phyloP scores from a whole-genome alignment of 2,888 invertebrate species.

The Dorcus hopei region DNA sequence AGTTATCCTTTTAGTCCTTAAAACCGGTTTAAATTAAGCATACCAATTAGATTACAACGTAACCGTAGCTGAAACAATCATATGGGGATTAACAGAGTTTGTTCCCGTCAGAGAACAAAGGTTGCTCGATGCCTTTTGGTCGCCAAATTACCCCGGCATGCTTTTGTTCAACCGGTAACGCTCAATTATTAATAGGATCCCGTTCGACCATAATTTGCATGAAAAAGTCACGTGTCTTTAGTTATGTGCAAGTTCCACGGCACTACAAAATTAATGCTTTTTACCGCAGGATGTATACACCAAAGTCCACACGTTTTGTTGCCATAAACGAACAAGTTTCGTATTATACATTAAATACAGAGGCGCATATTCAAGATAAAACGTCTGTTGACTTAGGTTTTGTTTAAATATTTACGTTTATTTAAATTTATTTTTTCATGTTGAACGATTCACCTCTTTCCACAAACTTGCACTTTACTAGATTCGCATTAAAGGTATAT shows the following conservation, averaged over 20 bases:
- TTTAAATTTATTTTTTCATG: too few relatives aligned
- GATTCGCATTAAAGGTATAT: too few relatives aligned
- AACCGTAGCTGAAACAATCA: slow-evolving; percentile 29
- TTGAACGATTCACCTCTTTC: too few relatives aligned
- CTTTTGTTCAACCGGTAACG: slow-evolving; percentile 15
- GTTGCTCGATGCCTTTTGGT: slow-evolving; percentile 26
- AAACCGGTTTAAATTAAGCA: slow-evolving; percentile 31
- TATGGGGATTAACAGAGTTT: slow-evolving; percentile 27
- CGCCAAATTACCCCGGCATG: slow-evolving; percentile 14
- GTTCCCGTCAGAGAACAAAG: slow-evolving; percentile 29
- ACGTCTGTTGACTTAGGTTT: too few relatives aligned
- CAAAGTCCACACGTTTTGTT: too few relatives aligned
- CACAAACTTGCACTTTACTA: too few relatives aligned
- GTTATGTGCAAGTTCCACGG: neutral
- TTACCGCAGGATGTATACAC: too few relatives aligned
- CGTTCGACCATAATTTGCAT: slow-evolving; percentile 12
- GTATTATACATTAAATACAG: too few relatives aligned
- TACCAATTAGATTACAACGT: slow-evolving; percentile 29
- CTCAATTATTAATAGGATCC: slow-evolving; percentile 16
- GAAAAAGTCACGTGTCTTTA: slow-evolving; percentile 11
- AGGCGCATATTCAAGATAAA: too few relatives aligned
- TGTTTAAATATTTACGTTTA: too few relatives aligned
- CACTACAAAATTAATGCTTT: neutral
- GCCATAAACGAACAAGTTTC: too few relatives aligned
- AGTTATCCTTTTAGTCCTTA: slow-evolving; percentile 32